Evolutionary conservation across 2,888 invertebrate genomes (phyloP).

Genomic region (Micropterix aruncella): DNA sequence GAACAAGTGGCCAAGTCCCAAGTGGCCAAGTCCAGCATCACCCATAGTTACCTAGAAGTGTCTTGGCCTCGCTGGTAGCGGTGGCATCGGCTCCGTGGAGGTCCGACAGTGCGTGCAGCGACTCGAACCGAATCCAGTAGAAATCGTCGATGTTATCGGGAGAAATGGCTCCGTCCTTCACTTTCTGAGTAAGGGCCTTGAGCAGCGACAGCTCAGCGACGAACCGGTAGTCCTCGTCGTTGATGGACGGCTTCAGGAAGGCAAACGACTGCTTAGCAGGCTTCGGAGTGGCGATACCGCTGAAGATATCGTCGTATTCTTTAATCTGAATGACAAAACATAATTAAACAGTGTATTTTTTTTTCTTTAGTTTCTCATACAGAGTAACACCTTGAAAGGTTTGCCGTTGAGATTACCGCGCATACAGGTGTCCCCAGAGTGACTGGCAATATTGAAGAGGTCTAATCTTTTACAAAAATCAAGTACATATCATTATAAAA

Average conservation of each 20-base stretch:
- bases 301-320: conserved; percentile 25
- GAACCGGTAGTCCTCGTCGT: conserved; percentile 48
- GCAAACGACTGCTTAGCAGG: conserved; percentile 19
- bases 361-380: neutral
- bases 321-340: conserved; percentile 25
- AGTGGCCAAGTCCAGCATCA: too few species aligned
- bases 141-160: conserved; percentile 46
- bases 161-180: conserved; percentile 28
- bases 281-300: conserved; percentile 21
- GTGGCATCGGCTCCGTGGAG: conserved; percentile 50
- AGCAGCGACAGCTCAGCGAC: conserved; percentile 45
- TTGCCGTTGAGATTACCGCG: too few species aligned
- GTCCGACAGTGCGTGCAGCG: conserved; percentile 48
- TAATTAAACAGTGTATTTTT: neutral
- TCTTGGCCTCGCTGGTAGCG: conserved; percentile 48
- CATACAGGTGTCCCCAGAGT: too few species aligned
- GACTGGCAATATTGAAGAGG: too few species aligned
- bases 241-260: conserved; percentile 22
- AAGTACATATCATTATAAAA: too few species aligned
- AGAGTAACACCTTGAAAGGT: conserved; percentile 1
- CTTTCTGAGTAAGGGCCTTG: conserved; percentile 40
- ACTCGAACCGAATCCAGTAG: conserved; percentile 49
- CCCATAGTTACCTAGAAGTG: conserved; percentile 43
- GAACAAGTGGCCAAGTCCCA: too few species aligned
- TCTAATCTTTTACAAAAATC: too few species aligned